A percentile compares a stretch with the other conserved stretches of the same genome.
Conservation (phyloP, 2,113 vertebrate species). For the Gymnocephalus cernua region DNA sequence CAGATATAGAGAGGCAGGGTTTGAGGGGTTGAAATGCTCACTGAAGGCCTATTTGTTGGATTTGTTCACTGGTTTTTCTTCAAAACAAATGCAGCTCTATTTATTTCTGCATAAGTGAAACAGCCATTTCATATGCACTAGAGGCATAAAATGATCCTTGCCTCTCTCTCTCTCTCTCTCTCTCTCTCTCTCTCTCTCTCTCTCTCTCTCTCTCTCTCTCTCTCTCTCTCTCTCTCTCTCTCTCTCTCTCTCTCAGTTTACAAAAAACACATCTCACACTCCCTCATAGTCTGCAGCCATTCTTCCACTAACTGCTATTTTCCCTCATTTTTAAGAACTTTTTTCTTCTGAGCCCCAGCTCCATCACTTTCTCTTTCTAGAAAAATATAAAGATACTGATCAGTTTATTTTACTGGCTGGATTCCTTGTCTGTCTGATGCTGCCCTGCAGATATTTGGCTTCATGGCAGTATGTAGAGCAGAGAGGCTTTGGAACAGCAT, state of each 20-base stretch:
- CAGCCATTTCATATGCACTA: neutral
- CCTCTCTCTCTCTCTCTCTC: neutral
- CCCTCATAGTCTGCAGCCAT: conserved; percentile 5
- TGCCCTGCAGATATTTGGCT: conserved; percentile 68
- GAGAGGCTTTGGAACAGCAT: conserved; percentile 48
- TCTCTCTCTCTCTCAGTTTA: neutral
- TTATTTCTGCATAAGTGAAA: conserved; percentile 31
- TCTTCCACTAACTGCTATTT: neutral
- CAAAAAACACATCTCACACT: neutral
- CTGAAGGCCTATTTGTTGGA: conserved; percentile 25
- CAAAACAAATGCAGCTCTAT: neutral
- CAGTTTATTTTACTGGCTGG: conserved; percentile 54
- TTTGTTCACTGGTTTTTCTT: conserved; percentile 43
- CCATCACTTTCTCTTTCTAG: conserved; percentile 31
- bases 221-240: no score
- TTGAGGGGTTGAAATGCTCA: neutral
- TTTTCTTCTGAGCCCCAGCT: neutral
- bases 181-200: no score
- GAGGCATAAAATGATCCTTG: neutral
- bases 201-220: no score
- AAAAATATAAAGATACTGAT: conserved; percentile 44
- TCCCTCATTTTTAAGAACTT: neutral
- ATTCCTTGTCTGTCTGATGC: conserved; percentile 40
- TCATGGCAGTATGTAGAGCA: conserved; percentile 48
- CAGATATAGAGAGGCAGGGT: neutral